Conservation (phyloP, 1,140 invertebrate species). For the Colletes latitarsis region DNA sequence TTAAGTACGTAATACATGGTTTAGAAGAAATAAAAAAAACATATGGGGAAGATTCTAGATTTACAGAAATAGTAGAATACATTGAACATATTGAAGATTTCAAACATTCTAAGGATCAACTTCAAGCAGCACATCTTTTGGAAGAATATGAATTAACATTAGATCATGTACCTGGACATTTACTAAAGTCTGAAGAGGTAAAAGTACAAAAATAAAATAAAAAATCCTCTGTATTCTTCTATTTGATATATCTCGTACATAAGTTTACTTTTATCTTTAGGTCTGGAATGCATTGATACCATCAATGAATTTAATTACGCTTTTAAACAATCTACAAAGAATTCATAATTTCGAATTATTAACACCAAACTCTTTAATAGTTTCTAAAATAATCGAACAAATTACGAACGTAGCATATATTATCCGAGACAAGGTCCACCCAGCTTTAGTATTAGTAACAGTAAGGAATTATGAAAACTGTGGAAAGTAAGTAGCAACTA, state of each 20-base stretch:
- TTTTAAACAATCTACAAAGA: constrained; percentile 84
- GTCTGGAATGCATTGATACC: constrained; percentile 85
- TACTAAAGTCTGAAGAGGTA: constrained; percentile 85
- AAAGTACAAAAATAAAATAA: background rate
- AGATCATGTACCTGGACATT: constrained; percentile 85
- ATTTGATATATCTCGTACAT: background rate
- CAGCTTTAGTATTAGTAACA: constrained; percentile 83
- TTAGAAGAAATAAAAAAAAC: constrained; percentile 80
- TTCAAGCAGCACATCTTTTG: constrained; percentile 80
- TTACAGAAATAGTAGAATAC: constrained; percentile 81
- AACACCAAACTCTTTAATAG: constrained; percentile 73
- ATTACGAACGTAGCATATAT: constrained; percentile 79
- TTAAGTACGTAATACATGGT: constrained; percentile 82
- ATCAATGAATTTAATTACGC: constrained; percentile 81
- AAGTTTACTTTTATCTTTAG: constrained; percentile 68
- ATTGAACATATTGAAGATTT: constrained; percentile 83
- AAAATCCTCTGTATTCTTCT: background rate
- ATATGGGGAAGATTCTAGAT: constrained; percentile 72
- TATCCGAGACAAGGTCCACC: constrained; percentile 81
- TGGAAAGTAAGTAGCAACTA: constrained; percentile 79
- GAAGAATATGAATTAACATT: constrained; percentile 81
- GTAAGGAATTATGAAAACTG: constrained; percentile 83
- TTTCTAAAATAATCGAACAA: constrained; percentile 76
- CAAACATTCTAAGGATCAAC: constrained; percentile 82
- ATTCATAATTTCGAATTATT: constrained; percentile 85